Base-by-base conservation (phyloP, 2,888 invertebrate genomes). In the Acleris holmiana region DNA sequence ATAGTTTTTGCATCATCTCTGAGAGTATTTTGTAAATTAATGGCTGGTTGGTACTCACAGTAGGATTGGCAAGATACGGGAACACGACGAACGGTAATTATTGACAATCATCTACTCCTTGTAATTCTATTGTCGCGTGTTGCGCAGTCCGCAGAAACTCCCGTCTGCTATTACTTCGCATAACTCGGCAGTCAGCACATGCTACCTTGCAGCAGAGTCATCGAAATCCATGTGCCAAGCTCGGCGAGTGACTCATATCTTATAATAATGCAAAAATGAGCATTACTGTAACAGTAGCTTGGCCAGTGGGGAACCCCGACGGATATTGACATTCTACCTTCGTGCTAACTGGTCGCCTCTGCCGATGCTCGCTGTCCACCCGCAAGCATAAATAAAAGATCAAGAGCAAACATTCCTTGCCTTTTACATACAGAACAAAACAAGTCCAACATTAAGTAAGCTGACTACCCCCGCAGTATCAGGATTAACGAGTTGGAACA, bases 281-380 rank as follows among this genome's bases (percentile, higher is more conserved):
- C 66, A 67, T 68, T 65, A 53, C 41, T 47, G 70, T 68, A 61
- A 67, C 66, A n/a, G 71, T 61, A 67, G 55, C 66, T 65, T 69
- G 62, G 59, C 68, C 66, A 61, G 55, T 78, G 85, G 89, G 88
- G 83, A 89, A 88, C 79, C 80, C 88, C 87, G 69, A 68, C 68
- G 68, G 64, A 67, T 76, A 86, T 89, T 90, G 79, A 71, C 79
- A 89, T 89, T 88, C 90, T 72, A 72, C 55, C 68, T 68, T 67
- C 73, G 83, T 82, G 68, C 71, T 75, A 63, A n/a, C 19, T 54
- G 54, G 1, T 29, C 40, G 64, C 58, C 44, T 54, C 53, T 58
- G 57, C 57, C 2, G 35, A 35, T 35, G 13, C 13, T 35, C 13
- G 13, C 35, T 53, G 51, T 21, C 58, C 63, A 61, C 65, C 66